A percentile compares a stretch with the other conserved stretches of the same genome.
phyloP scores from a whole-genome alignment of 2,888 invertebrate genomes.

The Pimpla rufipes region DNA sequence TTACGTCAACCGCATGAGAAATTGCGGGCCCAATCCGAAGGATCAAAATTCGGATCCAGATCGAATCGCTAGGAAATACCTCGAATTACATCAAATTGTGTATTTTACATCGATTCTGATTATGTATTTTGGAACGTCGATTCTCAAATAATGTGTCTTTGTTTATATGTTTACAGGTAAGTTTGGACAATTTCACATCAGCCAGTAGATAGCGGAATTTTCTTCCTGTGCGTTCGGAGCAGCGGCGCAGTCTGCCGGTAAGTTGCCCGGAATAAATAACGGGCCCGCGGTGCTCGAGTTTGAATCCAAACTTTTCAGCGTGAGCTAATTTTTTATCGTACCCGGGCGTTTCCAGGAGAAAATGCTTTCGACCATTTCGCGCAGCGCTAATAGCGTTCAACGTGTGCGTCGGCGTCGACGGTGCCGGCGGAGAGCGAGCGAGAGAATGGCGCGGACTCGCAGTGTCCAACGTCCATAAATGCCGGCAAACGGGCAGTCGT shows the following conservation, averaged over 20 bases:
- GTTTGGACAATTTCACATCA: conserved; percentile 46
- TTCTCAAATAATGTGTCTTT: conserved; percentile 40
- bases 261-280: conserved; percentile 39
- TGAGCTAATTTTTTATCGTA: conserved; percentile 13
- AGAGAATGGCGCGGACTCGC: conserved; percentile 47
- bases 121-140: not conserved
- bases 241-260: conserved; percentile 26
- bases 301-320: conserved; percentile 3
- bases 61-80: no score
- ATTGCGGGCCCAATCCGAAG: no score
- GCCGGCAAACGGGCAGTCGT: conserved; percentile 40
- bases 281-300: not conserved
- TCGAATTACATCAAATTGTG: no score
- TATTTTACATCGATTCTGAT: no score
- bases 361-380: conserved; percentile 52
- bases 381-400: conserved; percentile 57
- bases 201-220: conserved; percentile 1
- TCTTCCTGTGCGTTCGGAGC: not conserved
- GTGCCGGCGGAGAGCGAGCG: conserved; percentile 3
- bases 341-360: conserved; percentile 50
- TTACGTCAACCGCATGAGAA: no score
- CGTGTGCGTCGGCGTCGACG: conserved; percentile 25
- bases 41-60: no score
- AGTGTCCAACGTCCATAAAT: conserved; percentile 50
- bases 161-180: conserved; percentile 64